Evolutionary conservation across 2,888 invertebrate genomes (phyloP).

Genomic region (Drosophila lutescens): DNA sequence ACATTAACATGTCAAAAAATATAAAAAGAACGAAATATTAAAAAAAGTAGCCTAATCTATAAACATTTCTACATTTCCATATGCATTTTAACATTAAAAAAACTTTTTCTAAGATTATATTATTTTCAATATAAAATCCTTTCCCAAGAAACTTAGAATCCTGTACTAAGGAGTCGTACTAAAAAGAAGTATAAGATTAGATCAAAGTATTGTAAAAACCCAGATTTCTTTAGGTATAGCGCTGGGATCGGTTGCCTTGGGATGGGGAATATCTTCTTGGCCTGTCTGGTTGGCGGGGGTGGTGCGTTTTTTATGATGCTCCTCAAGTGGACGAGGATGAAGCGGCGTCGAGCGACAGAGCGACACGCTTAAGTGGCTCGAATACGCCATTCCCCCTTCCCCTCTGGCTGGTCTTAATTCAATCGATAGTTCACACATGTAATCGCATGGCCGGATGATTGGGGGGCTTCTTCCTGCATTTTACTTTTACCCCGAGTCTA

Average conservation of each 20-base stretch:
- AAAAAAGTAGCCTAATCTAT: too few species aligned
- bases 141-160: too few species aligned
- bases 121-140: too few species aligned
- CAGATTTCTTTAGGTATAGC: slow-evolving; percentile 4
- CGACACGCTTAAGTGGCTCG: slow-evolving; percentile 74
- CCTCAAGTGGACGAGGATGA: slow-evolving; percentile 67
- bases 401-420: slow-evolving; percentile 70
- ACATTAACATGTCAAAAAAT: not conserved
- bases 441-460: slow-evolving; percentile 73
- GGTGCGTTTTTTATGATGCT: slow-evolving; percentile 57
- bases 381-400: slow-evolving; percentile 17
- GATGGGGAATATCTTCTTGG: slow-evolving; percentile 20
- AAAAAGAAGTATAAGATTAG: too few species aligned
- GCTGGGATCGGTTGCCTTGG: slow-evolving; percentile 2
- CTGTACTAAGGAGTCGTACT: too few species aligned
- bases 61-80: too few species aligned
- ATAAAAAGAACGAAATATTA: too few species aligned
- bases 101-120: too few species aligned
- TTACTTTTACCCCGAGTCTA: slow-evolving; percentile 44
- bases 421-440: slow-evolving; percentile 81
- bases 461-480: slow-evolving; percentile 65
- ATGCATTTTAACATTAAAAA: too few species aligned
- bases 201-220: too few species aligned
- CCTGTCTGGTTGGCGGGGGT: slow-evolving; percentile 45
- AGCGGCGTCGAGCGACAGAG: slow-evolving; percentile 49